These are phyloP conservation scores for Pyrocephalus nanus DNA, from an alignment of 2,797 vertebrate species.

Conservation along the genomic window DNA sequence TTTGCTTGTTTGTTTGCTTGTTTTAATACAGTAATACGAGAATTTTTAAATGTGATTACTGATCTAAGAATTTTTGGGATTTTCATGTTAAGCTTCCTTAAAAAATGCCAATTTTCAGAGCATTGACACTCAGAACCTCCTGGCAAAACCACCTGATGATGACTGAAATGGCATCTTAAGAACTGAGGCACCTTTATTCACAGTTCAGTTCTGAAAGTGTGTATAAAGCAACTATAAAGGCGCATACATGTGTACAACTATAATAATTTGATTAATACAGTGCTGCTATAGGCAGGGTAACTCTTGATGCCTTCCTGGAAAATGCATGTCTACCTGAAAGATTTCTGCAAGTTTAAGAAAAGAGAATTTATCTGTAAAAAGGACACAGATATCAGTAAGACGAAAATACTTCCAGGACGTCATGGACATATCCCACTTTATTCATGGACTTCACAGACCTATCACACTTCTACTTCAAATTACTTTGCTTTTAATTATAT, in stretches of 20 bases:
- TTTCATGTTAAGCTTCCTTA: background rate
- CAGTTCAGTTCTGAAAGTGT: background rate
- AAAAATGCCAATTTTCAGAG: slow-evolving; percentile 24
- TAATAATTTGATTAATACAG: background rate
- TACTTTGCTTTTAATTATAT: background rate
- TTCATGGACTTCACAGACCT: background rate
- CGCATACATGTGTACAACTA: background rate
- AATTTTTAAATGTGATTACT: background rate
- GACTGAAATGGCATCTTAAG: slow-evolving; percentile 28
- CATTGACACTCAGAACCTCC: background rate
- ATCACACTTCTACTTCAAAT: background rate
- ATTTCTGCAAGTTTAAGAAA: background rate
- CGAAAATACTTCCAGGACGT: background rate
- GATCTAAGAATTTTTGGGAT: background rate
- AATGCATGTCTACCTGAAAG: background rate
- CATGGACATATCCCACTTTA: background rate
- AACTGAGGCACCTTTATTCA: slow-evolving; percentile 27
- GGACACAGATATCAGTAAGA: background rate
- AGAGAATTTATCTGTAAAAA: background rate
- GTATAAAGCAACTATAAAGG: background rate
- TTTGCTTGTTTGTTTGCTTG: background rate
- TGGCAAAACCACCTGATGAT: background rate
- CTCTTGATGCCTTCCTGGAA: background rate
- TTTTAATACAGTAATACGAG: background rate
- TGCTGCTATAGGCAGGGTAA: background rate